phyloP scores from a whole-genome alignment of 2,888 invertebrate genomes.

The Salticus scenicus region DNA sequence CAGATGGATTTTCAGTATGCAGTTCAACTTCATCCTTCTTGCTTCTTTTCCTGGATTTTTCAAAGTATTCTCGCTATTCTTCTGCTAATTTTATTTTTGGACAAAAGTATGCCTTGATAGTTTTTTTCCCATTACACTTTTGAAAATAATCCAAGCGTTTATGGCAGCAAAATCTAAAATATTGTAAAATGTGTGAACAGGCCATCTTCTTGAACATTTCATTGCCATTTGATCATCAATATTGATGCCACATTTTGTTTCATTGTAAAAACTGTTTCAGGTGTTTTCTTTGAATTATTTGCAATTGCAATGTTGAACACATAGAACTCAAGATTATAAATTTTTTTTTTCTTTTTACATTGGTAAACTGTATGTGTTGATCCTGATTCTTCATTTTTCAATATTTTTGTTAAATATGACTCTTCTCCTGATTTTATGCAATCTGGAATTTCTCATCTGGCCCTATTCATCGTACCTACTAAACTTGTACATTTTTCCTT shows the following conservation, averaged over 20 bases:
- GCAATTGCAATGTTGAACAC: not conserved
- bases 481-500: no score
- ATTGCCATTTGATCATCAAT: slow-evolving; percentile 18
- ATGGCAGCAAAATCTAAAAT: not conserved
- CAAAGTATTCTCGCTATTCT: no score
- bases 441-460: no score
- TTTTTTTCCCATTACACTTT: not conserved
- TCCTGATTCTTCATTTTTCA: not conserved
- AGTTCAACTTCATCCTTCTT: no score
- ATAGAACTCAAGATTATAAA: not conserved
- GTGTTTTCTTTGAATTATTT: not conserved
- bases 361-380: slow-evolving; percentile 13
- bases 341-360: not conserved
- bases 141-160: not conserved
- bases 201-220: not conserved
- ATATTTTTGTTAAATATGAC: not conserved
- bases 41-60: no score
- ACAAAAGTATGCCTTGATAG: no score
- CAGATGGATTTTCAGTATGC: not conserved
- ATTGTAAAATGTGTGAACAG: slow-evolving; percentile 13
- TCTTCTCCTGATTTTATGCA: not conserved
- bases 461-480: no score
- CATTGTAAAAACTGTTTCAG: not conserved
- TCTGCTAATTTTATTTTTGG: no score
- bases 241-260: not conserved